Evolutionary conservation across 2,797 vertebrate genomes (phyloP).

Genomic region (Pipistrellus nathusii): DNA sequence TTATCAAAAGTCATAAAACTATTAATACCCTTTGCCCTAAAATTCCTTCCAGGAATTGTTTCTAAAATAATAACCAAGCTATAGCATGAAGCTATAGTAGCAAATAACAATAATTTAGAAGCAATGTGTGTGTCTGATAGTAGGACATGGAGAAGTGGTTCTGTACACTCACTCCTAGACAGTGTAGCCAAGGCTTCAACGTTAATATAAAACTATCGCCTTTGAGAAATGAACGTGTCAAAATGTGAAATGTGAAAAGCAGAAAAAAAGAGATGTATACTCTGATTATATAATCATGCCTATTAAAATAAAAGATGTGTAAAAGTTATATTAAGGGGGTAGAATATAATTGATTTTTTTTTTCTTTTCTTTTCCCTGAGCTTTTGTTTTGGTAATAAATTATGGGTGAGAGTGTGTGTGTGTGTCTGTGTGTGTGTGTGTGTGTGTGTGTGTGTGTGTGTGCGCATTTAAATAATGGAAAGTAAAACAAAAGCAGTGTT

Average conservation of each 20-base stretch:
- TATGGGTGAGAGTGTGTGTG: neutral
- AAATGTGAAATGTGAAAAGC: conserved; percentile 5
- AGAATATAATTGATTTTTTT: neutral
- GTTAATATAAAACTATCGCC: neutral
- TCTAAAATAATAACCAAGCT: conserved; percentile 12
- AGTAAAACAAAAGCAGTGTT: conserved; percentile 42
- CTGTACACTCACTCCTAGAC: neutral
- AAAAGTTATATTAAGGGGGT: neutral
- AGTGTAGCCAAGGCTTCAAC: neutral
- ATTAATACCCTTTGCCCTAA: neutral
- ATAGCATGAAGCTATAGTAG: neutral
- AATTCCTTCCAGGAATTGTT: conserved; percentile 14
- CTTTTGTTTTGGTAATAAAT: conserved; percentile 36
- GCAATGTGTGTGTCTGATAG: neutral
- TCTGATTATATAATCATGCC: conserved; percentile 4
- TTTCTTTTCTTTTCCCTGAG: neutral
- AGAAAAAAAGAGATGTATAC: neutral
- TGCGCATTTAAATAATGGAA: neutral
- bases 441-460: neutral
- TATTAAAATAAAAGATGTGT: conserved; percentile 11
- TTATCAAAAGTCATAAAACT: neutral
- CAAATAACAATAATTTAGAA: neutral
- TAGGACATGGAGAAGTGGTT: neutral
- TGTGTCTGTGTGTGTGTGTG: neutral
- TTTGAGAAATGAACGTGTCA: neutral